These are phyloP conservation scores for Colletes gigas DNA, from an alignment of 1,140 invertebrate genomes.

Conservation along the genomic window DNA sequence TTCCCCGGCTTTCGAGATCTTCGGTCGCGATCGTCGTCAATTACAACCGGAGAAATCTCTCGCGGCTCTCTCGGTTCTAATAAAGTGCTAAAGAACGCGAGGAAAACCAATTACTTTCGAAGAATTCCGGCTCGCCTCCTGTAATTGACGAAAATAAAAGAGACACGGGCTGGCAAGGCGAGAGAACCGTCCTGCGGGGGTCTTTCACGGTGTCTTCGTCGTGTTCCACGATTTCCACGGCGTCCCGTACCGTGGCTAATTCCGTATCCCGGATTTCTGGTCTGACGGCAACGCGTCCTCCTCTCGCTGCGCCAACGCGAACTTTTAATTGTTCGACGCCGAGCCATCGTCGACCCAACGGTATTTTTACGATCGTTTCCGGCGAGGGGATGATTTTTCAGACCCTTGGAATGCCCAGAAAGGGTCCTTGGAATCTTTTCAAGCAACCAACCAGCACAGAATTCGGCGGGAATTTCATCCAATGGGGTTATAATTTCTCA, in stretches of 20 bases:
- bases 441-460: too few species aligned
- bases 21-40: neutral
- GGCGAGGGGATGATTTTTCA: constrained; percentile 25
- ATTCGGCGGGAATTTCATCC: too few species aligned
- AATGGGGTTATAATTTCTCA: too few species aligned
- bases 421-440: too few species aligned
- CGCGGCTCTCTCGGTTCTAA: neutral
- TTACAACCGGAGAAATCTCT: constrained; percentile 17
- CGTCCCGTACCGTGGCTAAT: constrained; percentile 60
- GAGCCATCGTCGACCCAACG: neutral
- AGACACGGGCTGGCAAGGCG: neutral
- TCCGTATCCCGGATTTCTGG: constrained; percentile 74
- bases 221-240: constrained; percentile 51
- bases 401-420: too few species aligned
- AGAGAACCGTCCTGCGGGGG: neutral
- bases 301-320: constrained; percentile 17
- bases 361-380: constrained; percentile 52
- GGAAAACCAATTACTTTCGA: constrained; percentile 24
- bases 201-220: constrained; percentile 9
- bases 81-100: constrained; percentile 6
- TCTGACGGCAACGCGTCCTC: constrained; percentile 66
- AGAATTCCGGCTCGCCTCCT: constrained; percentile 2
- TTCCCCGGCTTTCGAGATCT: neutral
- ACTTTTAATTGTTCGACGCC: constrained; percentile 54
- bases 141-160: constrained; percentile 1